phyloP scores from a whole-genome alignment of 1,140 invertebrate species.

The Rhopalosiphum maidis region DNA sequence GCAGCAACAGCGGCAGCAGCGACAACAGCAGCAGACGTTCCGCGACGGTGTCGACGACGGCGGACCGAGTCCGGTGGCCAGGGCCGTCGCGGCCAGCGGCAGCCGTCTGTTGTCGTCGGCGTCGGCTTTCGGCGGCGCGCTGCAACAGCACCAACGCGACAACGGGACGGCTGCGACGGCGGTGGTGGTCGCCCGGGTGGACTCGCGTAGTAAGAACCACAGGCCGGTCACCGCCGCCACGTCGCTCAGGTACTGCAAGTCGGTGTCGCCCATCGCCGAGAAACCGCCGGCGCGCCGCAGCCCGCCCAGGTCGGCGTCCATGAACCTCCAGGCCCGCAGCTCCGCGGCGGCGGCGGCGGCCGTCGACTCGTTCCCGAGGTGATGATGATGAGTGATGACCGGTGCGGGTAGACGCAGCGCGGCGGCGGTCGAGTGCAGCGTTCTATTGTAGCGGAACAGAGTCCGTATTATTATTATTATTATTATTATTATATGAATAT shows the following conservation, averaged over 20 bases:
- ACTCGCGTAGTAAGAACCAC: neutral
- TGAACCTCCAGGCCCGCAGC: conserved; percentile 27
- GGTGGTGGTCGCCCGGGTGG: neutral
- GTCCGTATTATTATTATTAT: too few species aligned
- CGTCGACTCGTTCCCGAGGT: conserved; percentile 5
- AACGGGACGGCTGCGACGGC: neutral
- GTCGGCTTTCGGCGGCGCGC: neutral
- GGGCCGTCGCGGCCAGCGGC: conserved; percentile 16
- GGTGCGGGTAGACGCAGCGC: neutral
- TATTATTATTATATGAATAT: too few species aligned
- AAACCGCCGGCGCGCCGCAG: neutral
- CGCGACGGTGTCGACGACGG: neutral
- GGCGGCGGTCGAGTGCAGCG: neutral
- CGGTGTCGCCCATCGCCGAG: conserved; percentile 45
- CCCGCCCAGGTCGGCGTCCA: conserved; percentile 48
- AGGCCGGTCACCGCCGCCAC: neutral
- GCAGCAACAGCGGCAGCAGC: neutral
- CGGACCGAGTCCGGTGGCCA: neutral
- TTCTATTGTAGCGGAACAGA: neutral
- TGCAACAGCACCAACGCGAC: neutral
- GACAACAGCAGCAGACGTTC: neutral
- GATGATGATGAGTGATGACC: neutral
- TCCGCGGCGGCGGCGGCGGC: neutral
- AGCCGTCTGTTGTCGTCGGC: conserved; percentile 41
- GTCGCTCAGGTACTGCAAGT: conserved; percentile 42